These are phyloP conservation scores for Lagenorhynchus albirostris DNA, from an alignment of 2,113 vertebrate species.

Conservation along the genomic window DNA sequence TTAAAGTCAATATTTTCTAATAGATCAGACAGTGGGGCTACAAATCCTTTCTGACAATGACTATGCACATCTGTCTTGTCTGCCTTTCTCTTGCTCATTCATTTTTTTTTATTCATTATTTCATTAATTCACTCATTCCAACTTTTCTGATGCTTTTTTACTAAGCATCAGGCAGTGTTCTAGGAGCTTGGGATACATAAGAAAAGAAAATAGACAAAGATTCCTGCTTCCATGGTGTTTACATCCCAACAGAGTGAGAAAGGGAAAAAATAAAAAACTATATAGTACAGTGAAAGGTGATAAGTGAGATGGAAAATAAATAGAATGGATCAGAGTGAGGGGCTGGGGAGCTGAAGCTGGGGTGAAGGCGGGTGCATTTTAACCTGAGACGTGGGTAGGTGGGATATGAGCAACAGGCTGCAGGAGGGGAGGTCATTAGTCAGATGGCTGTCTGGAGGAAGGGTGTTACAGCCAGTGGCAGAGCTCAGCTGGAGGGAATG, in stretches of 20 bases:
- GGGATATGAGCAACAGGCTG: background rate
- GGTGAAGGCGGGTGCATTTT: background rate
- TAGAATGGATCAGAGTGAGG: background rate
- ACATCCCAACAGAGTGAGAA: background rate
- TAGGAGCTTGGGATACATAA: background rate
- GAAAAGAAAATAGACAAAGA: conserved; percentile 5
- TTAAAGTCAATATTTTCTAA: background rate
- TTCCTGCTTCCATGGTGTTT: conserved; percentile 32
- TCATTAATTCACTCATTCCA: conserved; percentile 15
- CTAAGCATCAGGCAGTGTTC: background rate
- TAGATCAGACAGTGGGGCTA: background rate
- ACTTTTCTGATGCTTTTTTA: background rate
- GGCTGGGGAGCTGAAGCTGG: background rate
- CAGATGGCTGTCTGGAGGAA: background rate
- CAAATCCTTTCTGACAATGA: background rate
- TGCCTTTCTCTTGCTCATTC: background rate
- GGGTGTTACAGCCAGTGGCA: background rate
- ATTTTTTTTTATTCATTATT: conserved; percentile 8
- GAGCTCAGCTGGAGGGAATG: background rate
- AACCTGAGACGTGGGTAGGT: background rate
- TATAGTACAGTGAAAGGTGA: background rate
- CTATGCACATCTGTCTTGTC: background rate
- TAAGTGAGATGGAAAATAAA: background rate
- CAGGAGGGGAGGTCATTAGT: background rate
- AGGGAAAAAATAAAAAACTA: background rate